phyloP scores from a whole-genome alignment of 1,140 invertebrate species.

The Drosophila virilis region DNA sequence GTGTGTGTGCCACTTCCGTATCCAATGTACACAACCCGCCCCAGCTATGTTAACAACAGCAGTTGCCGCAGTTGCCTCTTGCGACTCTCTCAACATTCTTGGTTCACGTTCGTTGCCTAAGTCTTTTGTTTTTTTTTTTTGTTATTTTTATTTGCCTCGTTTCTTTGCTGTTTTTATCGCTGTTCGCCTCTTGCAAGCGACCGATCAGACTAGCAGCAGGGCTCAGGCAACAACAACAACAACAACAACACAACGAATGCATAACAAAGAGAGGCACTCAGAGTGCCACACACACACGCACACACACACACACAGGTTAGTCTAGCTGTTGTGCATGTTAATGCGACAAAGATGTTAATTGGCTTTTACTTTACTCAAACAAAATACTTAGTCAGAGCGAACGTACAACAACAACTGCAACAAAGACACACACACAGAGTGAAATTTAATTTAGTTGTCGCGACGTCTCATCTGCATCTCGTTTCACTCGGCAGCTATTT shows the following conservation, averaged over 20 bases:
- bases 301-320: conserved; percentile 19
- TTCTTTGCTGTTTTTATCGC: conserved; percentile 9
- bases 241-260: conserved; percentile 53
- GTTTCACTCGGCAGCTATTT: background rate
- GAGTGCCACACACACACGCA: conserved; percentile 9
- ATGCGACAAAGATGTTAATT: conserved; percentile 82
- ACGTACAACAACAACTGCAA: conserved; percentile 7
- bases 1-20: conserved; percentile 76
- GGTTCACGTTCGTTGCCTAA: conserved; percentile 75
- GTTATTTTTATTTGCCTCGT: conserved; percentile 22
- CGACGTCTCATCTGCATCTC: conserved; percentile 24
- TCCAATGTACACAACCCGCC: conserved; percentile 44
- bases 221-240: conserved; percentile 17
- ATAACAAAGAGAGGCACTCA: conserved; percentile 62
- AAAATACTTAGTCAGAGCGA: conserved; percentile 64
- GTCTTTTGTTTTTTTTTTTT: conserved; percentile 70
- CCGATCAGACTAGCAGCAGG: conserved; percentile 7
- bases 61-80: background rate
- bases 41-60: conserved; percentile 23
- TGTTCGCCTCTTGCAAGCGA: conserved; percentile 14
- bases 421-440: conserved; percentile 19
- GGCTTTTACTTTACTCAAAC: conserved; percentile 82
- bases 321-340: conserved; percentile 44
- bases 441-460: conserved; percentile 50
- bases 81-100: conserved; percentile 52